A percentile compares a stretch with the other conserved stretches of the same genome.
These are phyloP conservation scores for Cossypha polioptera DNA, from an alignment of 2,797 vertebrate genomes.

Conservation along the genomic window DNA sequence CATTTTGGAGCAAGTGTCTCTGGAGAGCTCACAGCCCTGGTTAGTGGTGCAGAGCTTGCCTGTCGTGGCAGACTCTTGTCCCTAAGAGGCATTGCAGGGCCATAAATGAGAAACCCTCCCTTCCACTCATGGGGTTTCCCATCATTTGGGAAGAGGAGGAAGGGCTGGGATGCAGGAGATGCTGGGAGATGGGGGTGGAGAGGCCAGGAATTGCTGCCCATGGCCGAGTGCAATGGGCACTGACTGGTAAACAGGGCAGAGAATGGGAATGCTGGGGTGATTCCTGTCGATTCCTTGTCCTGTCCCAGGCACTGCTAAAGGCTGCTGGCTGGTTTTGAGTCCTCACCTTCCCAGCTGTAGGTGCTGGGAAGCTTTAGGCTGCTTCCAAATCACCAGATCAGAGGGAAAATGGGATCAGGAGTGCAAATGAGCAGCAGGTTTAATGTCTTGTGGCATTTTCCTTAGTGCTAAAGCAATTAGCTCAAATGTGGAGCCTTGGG, in stretches of 20 bases:
- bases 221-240: neutral
- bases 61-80: neutral
- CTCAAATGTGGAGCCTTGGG: neutral
- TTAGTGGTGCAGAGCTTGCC: neutral
- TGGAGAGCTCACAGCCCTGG: neutral
- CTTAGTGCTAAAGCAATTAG: neutral
- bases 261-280: neutral
- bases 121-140: neutral
- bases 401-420: neutral
- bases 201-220: fast-evolving
- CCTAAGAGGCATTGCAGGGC: slow-evolving; percentile 14
- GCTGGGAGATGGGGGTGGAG: neutral
- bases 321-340: neutral
- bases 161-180: neutral
- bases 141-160: neutral
- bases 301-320: neutral
- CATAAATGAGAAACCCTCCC: neutral
- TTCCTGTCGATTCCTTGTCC: neutral
- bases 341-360: neutral
- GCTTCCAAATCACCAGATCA: neutral
- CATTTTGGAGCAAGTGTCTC: neutral
- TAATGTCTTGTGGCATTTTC: neutral
- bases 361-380: neutral
- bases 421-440: neutral
- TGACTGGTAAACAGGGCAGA: neutral